These are phyloP conservation scores for Tupiocoris notatus DNA, from an alignment of 2,888 invertebrate genomes.

Conservation along the genomic window DNA sequence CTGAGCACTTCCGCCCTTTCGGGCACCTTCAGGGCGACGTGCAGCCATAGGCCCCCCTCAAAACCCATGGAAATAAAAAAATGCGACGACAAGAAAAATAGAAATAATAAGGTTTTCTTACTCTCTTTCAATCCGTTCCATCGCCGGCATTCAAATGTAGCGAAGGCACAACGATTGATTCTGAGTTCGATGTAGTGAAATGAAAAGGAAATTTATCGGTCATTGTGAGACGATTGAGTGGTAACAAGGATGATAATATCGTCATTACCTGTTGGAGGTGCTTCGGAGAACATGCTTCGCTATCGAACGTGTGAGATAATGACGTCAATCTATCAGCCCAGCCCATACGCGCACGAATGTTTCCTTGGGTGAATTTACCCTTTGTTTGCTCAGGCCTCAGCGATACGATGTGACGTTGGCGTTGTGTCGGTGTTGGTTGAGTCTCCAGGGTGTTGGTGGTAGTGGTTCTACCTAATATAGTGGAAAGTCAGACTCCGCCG, in stretches of 20 bases:
- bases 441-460: background rate
- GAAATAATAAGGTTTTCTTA: too few relatives aligned
- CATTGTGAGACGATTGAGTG: background rate
- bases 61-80: too few relatives aligned
- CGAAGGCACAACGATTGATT: background rate
- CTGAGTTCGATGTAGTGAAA: background rate
- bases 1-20: too few relatives aligned
- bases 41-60: too few relatives aligned
- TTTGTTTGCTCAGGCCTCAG: background rate
- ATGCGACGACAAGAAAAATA: too few relatives aligned
- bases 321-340: slow-evolving; percentile 6
- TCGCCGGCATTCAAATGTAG: too few relatives aligned
- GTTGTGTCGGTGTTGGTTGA: background rate
- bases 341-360: background rate
- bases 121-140: too few relatives aligned
- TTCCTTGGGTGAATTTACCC: background rate
- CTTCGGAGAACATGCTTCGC: background rate
- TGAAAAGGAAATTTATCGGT: background rate
- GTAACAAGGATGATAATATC: slow-evolving; percentile 7
- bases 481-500: background rate
- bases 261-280: slow-evolving; percentile 1
- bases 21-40: too few relatives aligned
- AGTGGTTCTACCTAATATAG: background rate
- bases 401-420: background rate
- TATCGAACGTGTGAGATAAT: background rate